phyloP scores from a whole-genome alignment of 2,797 vertebrate genomes.

The Gymnocypris eckloni region DNA sequence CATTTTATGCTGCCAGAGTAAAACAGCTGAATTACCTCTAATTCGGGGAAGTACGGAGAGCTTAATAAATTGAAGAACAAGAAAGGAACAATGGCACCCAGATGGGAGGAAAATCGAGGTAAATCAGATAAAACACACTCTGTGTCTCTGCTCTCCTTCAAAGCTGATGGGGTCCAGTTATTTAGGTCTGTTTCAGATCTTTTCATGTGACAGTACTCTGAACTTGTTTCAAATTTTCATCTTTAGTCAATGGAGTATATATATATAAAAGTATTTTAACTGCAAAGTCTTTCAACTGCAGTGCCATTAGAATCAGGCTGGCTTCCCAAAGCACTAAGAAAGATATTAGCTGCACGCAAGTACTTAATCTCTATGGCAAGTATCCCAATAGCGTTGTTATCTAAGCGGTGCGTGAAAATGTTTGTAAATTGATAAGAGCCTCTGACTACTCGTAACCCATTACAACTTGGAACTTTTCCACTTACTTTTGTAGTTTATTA shows the following conservation, averaged over 20 bases:
- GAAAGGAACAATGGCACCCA: slow-evolving; percentile 10
- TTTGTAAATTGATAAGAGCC: neutral
- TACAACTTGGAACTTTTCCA: neutral
- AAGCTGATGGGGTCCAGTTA: slow-evolving; percentile 6
- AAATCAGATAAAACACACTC: slow-evolving; percentile 1
- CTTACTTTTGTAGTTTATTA: slow-evolving; percentile 4
- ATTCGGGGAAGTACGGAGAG: slow-evolving; percentile 6
- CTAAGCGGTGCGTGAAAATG: neutral
- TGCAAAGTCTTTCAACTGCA: slow-evolving; percentile 15
- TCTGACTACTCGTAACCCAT: neutral
- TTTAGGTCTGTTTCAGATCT: slow-evolving; percentile 8
- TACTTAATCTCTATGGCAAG: neutral
- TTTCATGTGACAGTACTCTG: slow-evolving; percentile 20
- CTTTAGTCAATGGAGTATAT: slow-evolving; percentile 8
- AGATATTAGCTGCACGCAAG: neutral
- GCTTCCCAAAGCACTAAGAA: slow-evolving; percentile 20
- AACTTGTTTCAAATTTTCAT: neutral
- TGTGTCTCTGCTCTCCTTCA: neutral
- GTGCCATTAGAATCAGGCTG: slow-evolving; percentile 21
- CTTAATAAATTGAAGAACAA: slow-evolving; percentile 28
- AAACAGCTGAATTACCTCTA: slow-evolving; percentile 6
- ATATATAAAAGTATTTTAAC: neutral
- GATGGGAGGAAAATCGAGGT: neutral
- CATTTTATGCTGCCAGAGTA: neutral
- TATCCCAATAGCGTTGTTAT: neutral